Conservation (phyloP, 2,113 vertebrate genomes). For the Vidua chalybeata region DNA sequence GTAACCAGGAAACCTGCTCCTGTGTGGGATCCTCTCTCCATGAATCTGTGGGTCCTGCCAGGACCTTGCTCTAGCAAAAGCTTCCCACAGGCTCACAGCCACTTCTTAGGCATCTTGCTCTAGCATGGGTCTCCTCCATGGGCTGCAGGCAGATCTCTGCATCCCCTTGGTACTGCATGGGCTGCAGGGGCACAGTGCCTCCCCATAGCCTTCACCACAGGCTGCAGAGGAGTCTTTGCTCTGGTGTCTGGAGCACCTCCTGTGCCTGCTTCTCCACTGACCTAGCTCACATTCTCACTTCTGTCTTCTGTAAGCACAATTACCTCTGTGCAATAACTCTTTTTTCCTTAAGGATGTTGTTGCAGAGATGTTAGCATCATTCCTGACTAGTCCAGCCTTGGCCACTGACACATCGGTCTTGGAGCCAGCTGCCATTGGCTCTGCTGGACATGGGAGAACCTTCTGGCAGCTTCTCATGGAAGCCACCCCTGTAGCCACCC, state of each 20-base stretch:
- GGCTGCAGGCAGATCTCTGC: not conserved
- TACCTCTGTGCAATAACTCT: not conserved
- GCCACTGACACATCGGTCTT: rapidly evolving
- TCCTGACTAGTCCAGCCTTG: no score
- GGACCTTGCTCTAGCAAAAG: not conserved
- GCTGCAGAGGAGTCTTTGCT: not conserved
- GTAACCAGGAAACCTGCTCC: not conserved
- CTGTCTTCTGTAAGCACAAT: not conserved
- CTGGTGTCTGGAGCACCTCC: not conserved
- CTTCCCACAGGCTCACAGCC: not conserved
- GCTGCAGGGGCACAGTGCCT: not conserved
- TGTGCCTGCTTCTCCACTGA: not conserved
- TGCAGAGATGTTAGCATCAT: not conserved
- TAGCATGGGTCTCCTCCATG: rapidly evolving
- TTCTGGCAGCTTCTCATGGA: not conserved
- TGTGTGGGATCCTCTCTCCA: not conserved
- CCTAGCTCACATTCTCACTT: not conserved
- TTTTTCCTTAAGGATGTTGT: not conserved
- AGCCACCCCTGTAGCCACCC: not conserved
- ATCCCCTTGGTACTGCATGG: not conserved
- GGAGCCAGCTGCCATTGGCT: not conserved
- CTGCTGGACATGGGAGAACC: not conserved
- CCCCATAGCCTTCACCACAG: not conserved
- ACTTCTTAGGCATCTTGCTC: not conserved
- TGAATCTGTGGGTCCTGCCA: not conserved